These are phyloP conservation scores for Porites divaricata DNA, from an alignment of 92 coral and sea anemone genomes.

Conservation along the genomic window DNA sequence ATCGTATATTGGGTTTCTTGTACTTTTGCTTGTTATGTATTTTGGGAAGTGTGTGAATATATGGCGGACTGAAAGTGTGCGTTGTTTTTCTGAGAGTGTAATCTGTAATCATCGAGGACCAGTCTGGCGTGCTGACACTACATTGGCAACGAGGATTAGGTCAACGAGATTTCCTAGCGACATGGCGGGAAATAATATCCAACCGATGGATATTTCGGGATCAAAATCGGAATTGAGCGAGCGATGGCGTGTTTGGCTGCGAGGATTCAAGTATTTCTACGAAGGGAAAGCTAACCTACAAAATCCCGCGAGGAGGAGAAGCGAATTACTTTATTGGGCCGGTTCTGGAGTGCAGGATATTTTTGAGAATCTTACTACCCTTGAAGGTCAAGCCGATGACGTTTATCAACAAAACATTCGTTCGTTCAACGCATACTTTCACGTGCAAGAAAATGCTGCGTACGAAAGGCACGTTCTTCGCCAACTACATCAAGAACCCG, in stretches of 20 bases:
- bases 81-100: no score
- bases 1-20: no score
- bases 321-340: background rate
- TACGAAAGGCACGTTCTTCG: constrained; percentile 6
- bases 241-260: constrained; percentile 17
- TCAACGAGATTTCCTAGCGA: background rate
- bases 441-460: background rate
- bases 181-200: background rate
- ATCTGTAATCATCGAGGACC: no score
- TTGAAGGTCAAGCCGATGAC: background rate
- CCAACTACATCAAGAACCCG: background rate
- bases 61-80: no score
- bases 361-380: background rate
- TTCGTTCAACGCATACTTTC: background rate
- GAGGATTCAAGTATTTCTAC: no score
- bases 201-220: constrained; percentile 23
- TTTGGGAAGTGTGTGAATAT: no score
- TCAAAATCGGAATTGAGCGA: constrained; percentile 22
- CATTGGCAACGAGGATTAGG: background rate
- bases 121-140: background rate
- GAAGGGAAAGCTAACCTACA: no score
- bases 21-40: no score
- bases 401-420: background rate
- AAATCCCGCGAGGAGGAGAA: background rate
- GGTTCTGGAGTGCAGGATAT: background rate